Evolutionary conservation across 1,140 invertebrate species (phyloP).

Genomic region (Aleiodes sp.): DNA sequence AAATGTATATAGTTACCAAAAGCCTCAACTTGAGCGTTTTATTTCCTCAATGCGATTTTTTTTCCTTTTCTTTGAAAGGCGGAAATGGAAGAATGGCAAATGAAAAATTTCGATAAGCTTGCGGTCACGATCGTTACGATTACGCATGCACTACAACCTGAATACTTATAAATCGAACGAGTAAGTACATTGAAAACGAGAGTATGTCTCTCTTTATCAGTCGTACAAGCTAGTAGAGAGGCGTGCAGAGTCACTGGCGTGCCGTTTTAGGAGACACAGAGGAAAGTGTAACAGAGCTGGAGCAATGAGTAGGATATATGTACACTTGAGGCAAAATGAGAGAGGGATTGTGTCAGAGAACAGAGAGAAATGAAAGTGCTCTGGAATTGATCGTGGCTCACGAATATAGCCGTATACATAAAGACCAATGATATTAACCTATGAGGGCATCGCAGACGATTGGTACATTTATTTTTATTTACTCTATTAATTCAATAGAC

Average conservation of each 20-base stretch:
- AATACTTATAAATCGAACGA: constrained; percentile 22
- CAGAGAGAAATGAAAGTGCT: constrained; percentile 60
- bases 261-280: constrained; percentile 19
- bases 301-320: background rate
- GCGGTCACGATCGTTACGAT: constrained; percentile 31
- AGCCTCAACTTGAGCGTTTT: too few species aligned
- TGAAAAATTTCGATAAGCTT: constrained; percentile 15
- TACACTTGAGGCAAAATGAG: constrained; percentile 2
- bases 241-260: background rate
- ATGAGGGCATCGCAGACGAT: constrained; percentile 6
- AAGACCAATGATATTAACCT: constrained; percentile 31
- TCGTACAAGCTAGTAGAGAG: too few species aligned
- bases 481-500: too few species aligned
- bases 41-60: background rate
- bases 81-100: background rate
- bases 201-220: constrained; percentile 42
- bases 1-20: too few species aligned
- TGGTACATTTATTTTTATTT: constrained; percentile 23
- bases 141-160: constrained; percentile 25
- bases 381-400: constrained; percentile 41
- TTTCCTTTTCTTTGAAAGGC: background rate
- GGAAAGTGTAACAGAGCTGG: constrained; percentile 16
- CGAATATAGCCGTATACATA: constrained; percentile 34
- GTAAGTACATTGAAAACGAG: constrained; percentile 55
- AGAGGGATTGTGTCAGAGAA: constrained; percentile 55